Percentiles rank a stretch among this genome's conserved stretches.
phyloP scores from a whole-genome alignment of 2,113 vertebrate genomes.

The Passerina amoena region DNA sequence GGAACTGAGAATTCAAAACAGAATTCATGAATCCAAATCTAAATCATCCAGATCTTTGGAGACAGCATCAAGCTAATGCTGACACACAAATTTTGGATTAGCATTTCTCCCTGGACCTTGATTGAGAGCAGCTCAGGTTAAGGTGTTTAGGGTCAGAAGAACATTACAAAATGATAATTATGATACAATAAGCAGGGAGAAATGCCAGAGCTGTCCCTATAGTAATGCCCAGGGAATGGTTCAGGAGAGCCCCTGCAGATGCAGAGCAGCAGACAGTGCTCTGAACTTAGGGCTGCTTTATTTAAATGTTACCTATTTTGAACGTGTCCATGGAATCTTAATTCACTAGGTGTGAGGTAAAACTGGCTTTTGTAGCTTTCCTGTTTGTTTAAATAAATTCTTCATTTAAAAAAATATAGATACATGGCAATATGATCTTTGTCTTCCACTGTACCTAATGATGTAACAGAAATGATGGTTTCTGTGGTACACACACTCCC shows the following conservation, averaged over 20 bases:
- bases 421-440: neutral
- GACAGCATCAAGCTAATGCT: neutral
- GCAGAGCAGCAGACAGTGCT: neutral
- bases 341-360: neutral
- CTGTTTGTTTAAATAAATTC: neutral
- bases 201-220: neutral
- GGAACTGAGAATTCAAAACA: neutral
- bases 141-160: neutral
- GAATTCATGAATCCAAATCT: neutral
- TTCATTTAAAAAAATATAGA: neutral
- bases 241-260: neutral
- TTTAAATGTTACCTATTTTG: neutral
- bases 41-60: neutral
- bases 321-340: neutral
- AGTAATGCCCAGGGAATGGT: neutral
- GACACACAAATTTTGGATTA: neutral
- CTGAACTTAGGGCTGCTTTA: neutral
- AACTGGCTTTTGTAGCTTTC: neutral
- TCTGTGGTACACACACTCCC: neutral
- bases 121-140: neutral
- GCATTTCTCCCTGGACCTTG: neutral
- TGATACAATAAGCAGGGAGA: neutral
- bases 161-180: neutral
- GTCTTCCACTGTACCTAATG: neutral
- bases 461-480: neutral